Evolutionary conservation across 2,888 invertebrate genomes (phyloP).

Genomic region (Rhingia rostrata): DNA sequence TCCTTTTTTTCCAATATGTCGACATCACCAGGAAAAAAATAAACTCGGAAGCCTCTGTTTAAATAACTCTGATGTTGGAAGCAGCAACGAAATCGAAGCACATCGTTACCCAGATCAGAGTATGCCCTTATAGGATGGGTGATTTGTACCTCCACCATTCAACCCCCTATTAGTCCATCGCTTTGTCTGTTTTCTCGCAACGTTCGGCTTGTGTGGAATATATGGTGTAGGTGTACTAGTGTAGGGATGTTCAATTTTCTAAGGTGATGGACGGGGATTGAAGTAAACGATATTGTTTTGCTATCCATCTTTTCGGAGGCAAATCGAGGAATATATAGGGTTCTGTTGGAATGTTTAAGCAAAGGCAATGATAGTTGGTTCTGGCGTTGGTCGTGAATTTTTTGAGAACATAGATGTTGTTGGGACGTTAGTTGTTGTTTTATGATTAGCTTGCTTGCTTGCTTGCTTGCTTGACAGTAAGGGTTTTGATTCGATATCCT

Average conservation of each 20-base stretch:
- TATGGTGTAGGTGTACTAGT: background rate
- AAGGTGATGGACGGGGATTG: conserved; percentile 16
- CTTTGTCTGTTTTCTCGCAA: background rate
- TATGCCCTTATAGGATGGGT: background rate
- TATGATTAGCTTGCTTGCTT: too few relatives aligned
- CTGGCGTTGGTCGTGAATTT: too few relatives aligned
- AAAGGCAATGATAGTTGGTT: too few relatives aligned
- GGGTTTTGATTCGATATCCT: too few relatives aligned
- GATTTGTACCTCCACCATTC: background rate
- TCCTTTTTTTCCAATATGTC: background rate
- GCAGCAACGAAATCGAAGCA: background rate
- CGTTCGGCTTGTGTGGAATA: background rate
- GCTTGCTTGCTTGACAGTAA: too few relatives aligned
- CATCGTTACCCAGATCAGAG: background rate
- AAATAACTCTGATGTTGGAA: conserved; percentile 6
- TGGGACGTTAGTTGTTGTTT: too few relatives aligned
- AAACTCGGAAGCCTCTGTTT: background rate
- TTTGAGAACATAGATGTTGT: too few relatives aligned
- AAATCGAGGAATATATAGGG: background rate
- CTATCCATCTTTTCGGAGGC: background rate
- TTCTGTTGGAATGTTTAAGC: too few relatives aligned
- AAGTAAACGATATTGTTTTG: conserved; percentile 31
- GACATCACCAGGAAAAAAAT: background rate
- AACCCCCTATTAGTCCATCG: conserved; percentile 1
- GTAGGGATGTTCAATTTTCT: conserved; percentile 4